Conservation (phyloP, 2,113 vertebrate genomes). For the Meriones unguiculatus region DNA sequence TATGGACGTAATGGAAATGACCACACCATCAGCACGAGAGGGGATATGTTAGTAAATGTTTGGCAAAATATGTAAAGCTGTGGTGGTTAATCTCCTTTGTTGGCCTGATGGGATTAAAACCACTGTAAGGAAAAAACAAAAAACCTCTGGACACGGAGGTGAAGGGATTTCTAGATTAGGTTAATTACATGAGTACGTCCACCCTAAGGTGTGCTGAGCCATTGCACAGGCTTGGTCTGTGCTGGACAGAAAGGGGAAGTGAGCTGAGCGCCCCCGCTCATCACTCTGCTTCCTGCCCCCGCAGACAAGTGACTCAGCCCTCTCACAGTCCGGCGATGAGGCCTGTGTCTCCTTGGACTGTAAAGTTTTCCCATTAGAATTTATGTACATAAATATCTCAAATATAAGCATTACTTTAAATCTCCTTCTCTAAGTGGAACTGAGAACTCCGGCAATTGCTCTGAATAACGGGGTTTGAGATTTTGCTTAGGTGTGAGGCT, state of each 20-base stretch:
- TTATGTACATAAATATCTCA: neutral
- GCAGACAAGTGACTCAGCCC: neutral
- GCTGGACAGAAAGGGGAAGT: neutral
- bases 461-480: neutral
- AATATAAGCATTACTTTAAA: neutral
- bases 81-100: neutral
- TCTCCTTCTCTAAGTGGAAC: neutral
- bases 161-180: neutral
- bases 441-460: neutral
- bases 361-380: neutral
- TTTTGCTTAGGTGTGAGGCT: neutral
- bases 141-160: neutral
- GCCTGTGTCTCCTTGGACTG: neutral
- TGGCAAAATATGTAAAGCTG: neutral
- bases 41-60: neutral
- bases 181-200: neutral
- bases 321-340: rapidly evolving
- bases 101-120: neutral
- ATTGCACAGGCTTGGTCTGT: neutral
- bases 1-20: neutral
- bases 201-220: neutral
- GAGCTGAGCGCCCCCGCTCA: no score
- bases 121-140: neutral
- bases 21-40: neutral
- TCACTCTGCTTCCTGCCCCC: neutral